phyloP scores from a whole-genome alignment of 2,888 invertebrate species.

The Oeneis ivallda region DNA sequence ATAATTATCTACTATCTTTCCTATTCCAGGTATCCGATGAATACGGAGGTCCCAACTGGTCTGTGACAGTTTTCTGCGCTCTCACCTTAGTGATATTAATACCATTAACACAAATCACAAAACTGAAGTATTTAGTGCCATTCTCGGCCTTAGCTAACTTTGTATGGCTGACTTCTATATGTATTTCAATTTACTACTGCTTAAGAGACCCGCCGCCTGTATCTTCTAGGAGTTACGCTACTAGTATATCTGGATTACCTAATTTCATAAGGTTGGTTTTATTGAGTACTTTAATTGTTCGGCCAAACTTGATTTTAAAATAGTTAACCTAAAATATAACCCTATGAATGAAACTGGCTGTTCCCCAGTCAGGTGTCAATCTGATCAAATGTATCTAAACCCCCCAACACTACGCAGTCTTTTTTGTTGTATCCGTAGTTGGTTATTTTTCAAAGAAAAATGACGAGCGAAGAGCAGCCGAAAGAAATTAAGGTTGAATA shows the following conservation, averaged over 20 bases:
- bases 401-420: too few species aligned
- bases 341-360: too few species aligned
- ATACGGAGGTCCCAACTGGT: constrained; percentile 76
- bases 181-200: constrained; percentile 91
- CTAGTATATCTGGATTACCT: constrained; percentile 85
- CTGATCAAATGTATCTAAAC: too few species aligned
- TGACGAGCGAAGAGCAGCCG: too few species aligned
- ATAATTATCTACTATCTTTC: too few species aligned
- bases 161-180: constrained; percentile 89
- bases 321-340: too few species aligned
- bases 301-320: too few species aligned
- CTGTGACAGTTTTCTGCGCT: constrained; percentile 84
- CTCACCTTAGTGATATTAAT: constrained; percentile 85
- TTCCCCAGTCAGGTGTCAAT: too few species aligned
- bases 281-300: too few species aligned
- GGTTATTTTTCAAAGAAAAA: too few species aligned
- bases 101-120: constrained; percentile 87
- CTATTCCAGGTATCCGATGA: constrained; percentile 77
- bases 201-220: constrained; percentile 79
- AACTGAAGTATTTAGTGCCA: constrained; percentile 92
- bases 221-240: constrained; percentile 67
- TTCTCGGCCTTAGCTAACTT: constrained; percentile 94
- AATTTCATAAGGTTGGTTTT: constrained; percentile 87
- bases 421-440: too few species aligned
- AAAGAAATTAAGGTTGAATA: too few species aligned